Conservation (phyloP, 2,113 vertebrate genomes). For the Serilophus lunatus region DNA sequence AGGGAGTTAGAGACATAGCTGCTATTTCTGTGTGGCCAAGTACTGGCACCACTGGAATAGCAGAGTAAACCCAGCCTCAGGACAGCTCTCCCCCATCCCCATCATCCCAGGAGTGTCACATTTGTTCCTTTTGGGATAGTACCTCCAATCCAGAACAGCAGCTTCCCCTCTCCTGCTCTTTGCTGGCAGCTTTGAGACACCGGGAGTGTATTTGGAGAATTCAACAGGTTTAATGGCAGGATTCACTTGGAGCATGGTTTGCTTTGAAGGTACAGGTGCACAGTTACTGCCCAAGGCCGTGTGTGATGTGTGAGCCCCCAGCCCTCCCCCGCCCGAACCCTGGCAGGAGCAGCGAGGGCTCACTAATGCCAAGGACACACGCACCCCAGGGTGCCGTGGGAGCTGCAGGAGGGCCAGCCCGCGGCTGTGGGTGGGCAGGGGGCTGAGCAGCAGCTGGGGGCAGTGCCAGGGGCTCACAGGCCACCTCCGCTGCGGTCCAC, state of each 20-base stretch:
- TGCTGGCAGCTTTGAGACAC: background rate
- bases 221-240: fast-evolving
- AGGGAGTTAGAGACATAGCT: no score
- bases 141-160: background rate
- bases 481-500: slow-evolving; percentile 95
- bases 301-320: background rate
- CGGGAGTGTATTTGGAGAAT: fast-evolving
- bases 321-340: background rate
- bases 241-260: background rate
- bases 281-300: background rate
- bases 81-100: background rate
- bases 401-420: background rate
- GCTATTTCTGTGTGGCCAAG: background rate
- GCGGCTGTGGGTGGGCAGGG: background rate
- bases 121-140: background rate
- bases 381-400: background rate
- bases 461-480: slow-evolving; percentile 78
- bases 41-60: background rate
- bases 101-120: background rate
- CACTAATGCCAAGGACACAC: background rate
- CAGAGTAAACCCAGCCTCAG: background rate
- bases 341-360: background rate
- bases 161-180: background rate
- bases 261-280: background rate
- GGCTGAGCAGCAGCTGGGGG: no score